Evolutionary conservation across 2,888 invertebrate genomes (phyloP), one percentile per base, ranked within the genome.

Genomic region (Penaeus monodon): DNA sequence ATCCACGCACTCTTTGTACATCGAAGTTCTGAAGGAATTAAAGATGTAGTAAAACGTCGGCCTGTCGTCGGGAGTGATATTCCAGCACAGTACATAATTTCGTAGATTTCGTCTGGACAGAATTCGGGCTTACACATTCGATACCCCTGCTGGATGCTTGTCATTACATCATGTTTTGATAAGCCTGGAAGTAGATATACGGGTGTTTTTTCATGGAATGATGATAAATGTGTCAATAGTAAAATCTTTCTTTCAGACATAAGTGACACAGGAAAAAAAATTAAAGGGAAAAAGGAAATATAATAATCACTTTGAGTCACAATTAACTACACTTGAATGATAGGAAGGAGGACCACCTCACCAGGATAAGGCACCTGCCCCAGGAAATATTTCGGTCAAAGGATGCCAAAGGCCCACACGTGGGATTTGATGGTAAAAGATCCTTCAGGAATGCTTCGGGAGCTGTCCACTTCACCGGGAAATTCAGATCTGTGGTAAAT

Each of bases 391-490:
- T 92, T 98, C 98, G 96, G 98, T 97, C 24, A 98, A 93, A 98
- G 93, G 90, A 98, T 97, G 81, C 98, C 99, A 92, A 97, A 99
- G 0, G 98, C 98, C 99, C 99, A 99, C 0, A 99, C 98, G 93
- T 99, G 99, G 76, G 98, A 98, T 93, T 99, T 99, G 91, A 99
- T 99, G 66, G 98, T 98, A 93, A 99, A 99, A 92, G 96, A 74
- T 97, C 97, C 92, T 97, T 97, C 82, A 97, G 95, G 63, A 98
- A 98, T 2, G 98, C 98, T 93, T 98, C 98, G 0, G 98, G 98
- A 1, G 98, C 97, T 1, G 98, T 99, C 98, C 99, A 99, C 92
- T 99, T 99, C 14, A 99, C 98, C 0, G 99, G 99, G 93, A 99
- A 99, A 90, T 98, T 94, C 1, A 98, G 97, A 20, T 98, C 94